Percentiles rank a stretch among this genome's conserved stretches.
Evolutionary conservation across 2,113 vertebrate genomes (phyloP).

Genomic region (Lasiurus cinereus): DNA sequence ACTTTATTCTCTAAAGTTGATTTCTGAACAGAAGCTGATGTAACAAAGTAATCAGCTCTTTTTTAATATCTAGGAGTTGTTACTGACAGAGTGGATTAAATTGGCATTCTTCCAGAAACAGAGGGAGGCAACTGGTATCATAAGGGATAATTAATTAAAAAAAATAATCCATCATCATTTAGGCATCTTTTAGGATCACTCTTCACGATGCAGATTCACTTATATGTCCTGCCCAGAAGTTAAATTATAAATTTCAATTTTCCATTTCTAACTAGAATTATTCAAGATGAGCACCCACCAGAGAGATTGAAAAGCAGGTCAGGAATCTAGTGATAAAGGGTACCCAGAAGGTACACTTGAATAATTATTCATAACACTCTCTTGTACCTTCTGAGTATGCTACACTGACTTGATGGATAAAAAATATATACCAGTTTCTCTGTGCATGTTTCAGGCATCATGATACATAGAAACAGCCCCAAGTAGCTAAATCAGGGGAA

Average conservation of each 20-base stretch:
- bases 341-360: neutral
- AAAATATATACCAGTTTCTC: neutral
- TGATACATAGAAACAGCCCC: neutral
- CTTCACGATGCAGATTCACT: neutral
- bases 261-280: slow-evolving; percentile 53
- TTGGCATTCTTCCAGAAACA: slow-evolving; percentile 17
- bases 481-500: neutral
- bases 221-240: neutral
- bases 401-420: neutral
- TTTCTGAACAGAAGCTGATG: slow-evolving; percentile 62
- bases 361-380: neutral
- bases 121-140: neutral
- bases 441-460: neutral
- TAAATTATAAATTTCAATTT: slow-evolving; percentile 51
- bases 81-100: neutral
- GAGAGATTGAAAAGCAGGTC: slow-evolving; percentile 50
- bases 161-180: neutral
- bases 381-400: neutral
- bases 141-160: neutral
- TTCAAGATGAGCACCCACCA: slow-evolving; percentile 34
- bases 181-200: neutral
- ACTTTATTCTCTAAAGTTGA: slow-evolving; percentile 33
- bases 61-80: slow-evolving; percentile 32
- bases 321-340: slow-evolving; percentile 24
- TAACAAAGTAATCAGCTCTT: slow-evolving; percentile 20